These are phyloP conservation scores for Leucoraja ocellata DNA, from an alignment of 2,797 vertebrate species.

Conservation along the genomic window DNA sequence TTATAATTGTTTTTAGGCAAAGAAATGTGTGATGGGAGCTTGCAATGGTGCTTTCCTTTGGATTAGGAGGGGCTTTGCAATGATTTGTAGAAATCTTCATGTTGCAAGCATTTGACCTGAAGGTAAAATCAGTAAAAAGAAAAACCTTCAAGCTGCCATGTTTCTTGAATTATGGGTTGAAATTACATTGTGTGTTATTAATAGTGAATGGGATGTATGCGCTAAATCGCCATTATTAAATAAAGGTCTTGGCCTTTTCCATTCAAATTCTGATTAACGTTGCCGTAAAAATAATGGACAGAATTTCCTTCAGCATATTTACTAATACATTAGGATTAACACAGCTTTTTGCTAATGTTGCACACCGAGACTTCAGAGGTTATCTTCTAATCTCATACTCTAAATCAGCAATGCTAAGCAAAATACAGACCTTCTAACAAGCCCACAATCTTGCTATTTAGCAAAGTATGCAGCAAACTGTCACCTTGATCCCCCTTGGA, in stretches of 20 bases:
- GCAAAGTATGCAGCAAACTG: not conserved
- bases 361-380: not conserved
- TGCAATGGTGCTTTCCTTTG: not conserved
- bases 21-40: not conserved
- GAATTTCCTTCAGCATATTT: not conserved
- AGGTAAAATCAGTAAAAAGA: not conserved
- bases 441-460: not conserved
- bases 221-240: not conserved
- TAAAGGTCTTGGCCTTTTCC: not conserved
- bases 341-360: not conserved
- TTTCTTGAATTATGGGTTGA: not conserved
- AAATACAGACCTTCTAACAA: too few species aligned
- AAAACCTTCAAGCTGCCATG: not conserved
- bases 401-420: not conserved
- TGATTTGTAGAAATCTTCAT: not conserved
- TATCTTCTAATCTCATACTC: not conserved
- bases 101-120: not conserved
- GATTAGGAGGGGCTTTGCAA: not conserved
- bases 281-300: not conserved
- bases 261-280: not conserved
- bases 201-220: not conserved
- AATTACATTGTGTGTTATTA: not conserved
- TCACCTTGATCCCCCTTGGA: not conserved
- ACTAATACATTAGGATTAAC: not conserved
- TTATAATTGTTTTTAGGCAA: not conserved